Conservation (phyloP, 2,888 invertebrate species). For the Melieria picta region DNA sequence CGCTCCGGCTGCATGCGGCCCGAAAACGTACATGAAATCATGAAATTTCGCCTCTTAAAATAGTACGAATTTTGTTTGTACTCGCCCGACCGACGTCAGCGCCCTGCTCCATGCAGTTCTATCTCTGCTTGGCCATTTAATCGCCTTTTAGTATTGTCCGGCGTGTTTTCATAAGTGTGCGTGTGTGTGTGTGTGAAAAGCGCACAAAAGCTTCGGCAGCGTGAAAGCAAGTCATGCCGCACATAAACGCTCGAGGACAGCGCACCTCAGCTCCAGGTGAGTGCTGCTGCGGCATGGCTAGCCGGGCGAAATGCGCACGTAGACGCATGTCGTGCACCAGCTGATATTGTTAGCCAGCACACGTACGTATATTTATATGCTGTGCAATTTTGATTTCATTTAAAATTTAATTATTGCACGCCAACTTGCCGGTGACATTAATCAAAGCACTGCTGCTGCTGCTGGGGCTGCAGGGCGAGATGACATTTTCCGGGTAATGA, state of each 20-base stretch:
- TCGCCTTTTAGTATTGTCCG: too few species aligned
- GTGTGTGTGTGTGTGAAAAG: neutral
- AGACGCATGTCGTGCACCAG: neutral
- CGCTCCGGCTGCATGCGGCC: neutral
- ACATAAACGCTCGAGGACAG: neutral
- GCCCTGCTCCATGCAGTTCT: too few species aligned
- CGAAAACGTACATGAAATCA: neutral
- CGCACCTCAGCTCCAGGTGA: neutral
- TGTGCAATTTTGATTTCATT: conserved; percentile 1
- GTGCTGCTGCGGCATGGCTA: neutral
- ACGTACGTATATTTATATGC: neutral
- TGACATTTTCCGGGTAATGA: too few species aligned
- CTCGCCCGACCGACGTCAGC: neutral
- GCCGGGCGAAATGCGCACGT: neutral
- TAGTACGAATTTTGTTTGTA: neutral
- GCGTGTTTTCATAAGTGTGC: too few species aligned
- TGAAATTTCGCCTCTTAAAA: conserved; percentile 6
- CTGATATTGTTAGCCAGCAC: neutral
- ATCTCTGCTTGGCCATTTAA: too few species aligned
- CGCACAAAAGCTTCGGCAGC: neutral
- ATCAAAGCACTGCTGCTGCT: neutral
- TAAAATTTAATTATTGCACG: conserved; percentile 6
- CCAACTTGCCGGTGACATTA: neutral
- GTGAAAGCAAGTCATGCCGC: neutral
- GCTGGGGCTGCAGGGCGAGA: too few species aligned